Evolutionary conservation across 1,140 invertebrate genomes (phyloP).

Genomic region (Oncopeltus fasciatus): DNA sequence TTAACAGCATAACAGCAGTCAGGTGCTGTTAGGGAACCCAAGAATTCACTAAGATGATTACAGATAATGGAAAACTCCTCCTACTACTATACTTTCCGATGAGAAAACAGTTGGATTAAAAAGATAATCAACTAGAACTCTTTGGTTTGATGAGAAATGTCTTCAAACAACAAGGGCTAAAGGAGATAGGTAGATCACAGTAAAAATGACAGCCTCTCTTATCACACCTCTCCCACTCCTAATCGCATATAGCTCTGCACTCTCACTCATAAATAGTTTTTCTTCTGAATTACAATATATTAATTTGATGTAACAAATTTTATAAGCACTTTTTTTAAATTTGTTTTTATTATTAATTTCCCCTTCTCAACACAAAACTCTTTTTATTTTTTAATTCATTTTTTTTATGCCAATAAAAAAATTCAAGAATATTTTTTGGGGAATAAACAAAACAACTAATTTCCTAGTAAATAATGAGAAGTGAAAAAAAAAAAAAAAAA

Average conservation of each 20-base stretch:
- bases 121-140: too few relatives aligned
- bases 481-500: too few relatives aligned
- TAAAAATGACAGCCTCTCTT: background rate
- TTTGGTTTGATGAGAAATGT: too few relatives aligned
- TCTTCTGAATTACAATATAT: background rate
- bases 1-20: too few relatives aligned
- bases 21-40: too few relatives aligned
- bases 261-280: background rate
- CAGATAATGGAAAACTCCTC: too few relatives aligned
- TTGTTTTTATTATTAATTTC: background rate
- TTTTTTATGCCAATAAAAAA: background rate
- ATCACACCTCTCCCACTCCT: background rate
- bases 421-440: background rate
- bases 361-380: background rate
- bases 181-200: background rate
- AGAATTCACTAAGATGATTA: too few relatives aligned
- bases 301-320: background rate
- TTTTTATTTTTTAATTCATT: background rate
- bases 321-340: background rate
- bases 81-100: too few relatives aligned
- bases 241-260: background rate
- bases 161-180: background rate
- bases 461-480: too few relatives aligned
- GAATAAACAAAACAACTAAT: too few relatives aligned
- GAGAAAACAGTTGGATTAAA: too few relatives aligned